Base-by-base conservation (phyloP, 2,113 vertebrate genomes). In the Prietella phreatophila region DNA sequence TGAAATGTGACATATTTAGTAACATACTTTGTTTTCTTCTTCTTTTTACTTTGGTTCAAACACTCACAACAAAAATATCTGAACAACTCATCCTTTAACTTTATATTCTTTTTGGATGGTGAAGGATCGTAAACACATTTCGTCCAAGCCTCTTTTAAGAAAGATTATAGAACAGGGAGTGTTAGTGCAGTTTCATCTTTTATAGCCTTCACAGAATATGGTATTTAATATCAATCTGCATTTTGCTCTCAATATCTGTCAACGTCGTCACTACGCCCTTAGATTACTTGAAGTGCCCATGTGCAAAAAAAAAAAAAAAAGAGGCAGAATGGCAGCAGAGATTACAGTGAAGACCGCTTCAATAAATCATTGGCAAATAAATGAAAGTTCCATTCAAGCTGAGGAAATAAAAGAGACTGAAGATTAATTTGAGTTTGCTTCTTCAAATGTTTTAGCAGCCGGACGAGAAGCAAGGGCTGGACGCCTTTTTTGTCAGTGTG, bases 401-500 rank as follows among this genome's bases (percentile, higher is more conserved):
- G 30, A 84, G 78, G 39, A 82, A 61, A 39, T 69, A 85, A 87
- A 88, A 84, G 78, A 71, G 83, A 82, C 42, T n/a, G 56, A 85
- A 88, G 87, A 88, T 56, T 81, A 85, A 88, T 84, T 88, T 87
- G 71, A 71, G 58, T 90, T 81, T 87, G 63, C 76, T 71, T 56
- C n/a, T 87, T 87, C 86, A 88, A 88, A 84, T 90, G 80, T 85
- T 91, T 90, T 73, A 89, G 36, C 30, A 90, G 80, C 85, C 83
- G 76, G 86, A 87, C 81, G 36, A 86, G 67, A 82, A 86, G 88
- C 81, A 85, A 56, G 87, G 85, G 82, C 58, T 58, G 22, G 67
- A 86, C 81, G 20, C 11, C 1, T 58, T 36, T 22, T 22, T 30
- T 91, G 82, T 90, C 84, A 87, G 81, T 79, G 69, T 25, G 79